Base-by-base conservation (phyloP, 2,888 invertebrate genomes). In the Sceliomorpha sp. region DNA sequence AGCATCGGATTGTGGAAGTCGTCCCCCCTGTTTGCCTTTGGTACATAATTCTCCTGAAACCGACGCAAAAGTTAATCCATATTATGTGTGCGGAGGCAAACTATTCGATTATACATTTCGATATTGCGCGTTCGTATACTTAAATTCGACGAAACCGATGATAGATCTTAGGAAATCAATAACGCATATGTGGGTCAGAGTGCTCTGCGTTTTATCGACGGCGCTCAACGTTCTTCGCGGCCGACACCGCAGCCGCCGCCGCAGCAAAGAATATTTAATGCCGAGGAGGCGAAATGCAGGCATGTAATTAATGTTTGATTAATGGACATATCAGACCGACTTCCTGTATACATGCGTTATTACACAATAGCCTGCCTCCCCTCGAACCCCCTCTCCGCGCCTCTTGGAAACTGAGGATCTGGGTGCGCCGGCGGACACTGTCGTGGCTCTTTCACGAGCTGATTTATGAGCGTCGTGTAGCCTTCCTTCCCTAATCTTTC, bases 391-490 rank as follows among this genome's bases (percentile, higher is more conserved):
- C 14, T 24, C 24, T 14, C 17, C 42, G 27, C 17, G 32, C 34
- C 10, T 24, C 47, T 27, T 55, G 53, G 42, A 55, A 55, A 55
- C 47, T 55, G 51, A 51, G 39, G 66, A 66, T 42, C 42, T 59
- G 48, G 53, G 59, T 29, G 59, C 62, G 60, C 55, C 60, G 20
- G 14, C 50, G 64, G 58, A 58, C 64, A 58, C 27, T 17, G 37
- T 15, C 47, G 37, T 32, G 44, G 56, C 45, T 62, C 55, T 62
- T 62, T 68, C 56, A 56, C 68, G 50, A 45, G 50, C 68, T 69
- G 68, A 69, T 69, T 62, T 69, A 69, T 62, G 62, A 62, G 42
- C 62, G 62, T 47, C 56, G 55, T 59, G 40, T 40, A 51, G 50
- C 40, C 62, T 62, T 62, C 36, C 50, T 56, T 34, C 48, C 67